Base-by-base conservation (phyloP, 2,113 vertebrate genomes). In the Fulmarus glacialis region DNA sequence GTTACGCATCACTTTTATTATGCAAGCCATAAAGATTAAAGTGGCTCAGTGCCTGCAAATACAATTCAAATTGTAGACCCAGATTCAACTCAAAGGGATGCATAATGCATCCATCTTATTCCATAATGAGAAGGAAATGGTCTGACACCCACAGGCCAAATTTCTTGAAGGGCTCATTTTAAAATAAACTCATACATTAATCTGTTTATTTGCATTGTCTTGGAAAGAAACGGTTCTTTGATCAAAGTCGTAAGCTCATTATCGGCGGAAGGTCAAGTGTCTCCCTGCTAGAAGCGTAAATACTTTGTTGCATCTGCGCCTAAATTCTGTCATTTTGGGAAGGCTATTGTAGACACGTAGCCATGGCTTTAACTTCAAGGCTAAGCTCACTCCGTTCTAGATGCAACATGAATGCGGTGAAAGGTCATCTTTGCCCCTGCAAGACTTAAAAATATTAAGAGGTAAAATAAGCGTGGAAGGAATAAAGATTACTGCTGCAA, bases 181-280 rank as follows among this genome's bases (percentile, higher is more conserved):
- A 91, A 85, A 93, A 79, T 80, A 68, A 93, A 77, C 34, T 84
- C 17, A 7, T 75, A 48, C 29, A 75, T 74, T 91, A 88, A 72
- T 77, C 45, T n/a, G 58, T 86, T 80, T 88, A 66, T 93, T 96
- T 96, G 27, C 50, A 59, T 88, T 91, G 78, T 89, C 43, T 94
- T 6, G 1, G 40, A 94, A 40, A 71, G 53, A 83, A 92, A 62
- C 1, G 0, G 5, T 74, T 83, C 63, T 90, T 86, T 89, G 82
- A 77, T 86, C 74, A 77, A 64, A 90, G 40, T 21, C 1, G 0
- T 81, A 74, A 87, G 56, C 55, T 79, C 24, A 9, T 64, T 78
- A 36, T 38, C 2, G 1, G 22, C 8, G 7, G 26, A 81, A 94
- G 47, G 80, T 74, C 80, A 83, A 73, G 36, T 24, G 10, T 70